Base-by-base conservation (phyloP, 2,888 invertebrate species). In the Lathronympha strigana region DNA sequence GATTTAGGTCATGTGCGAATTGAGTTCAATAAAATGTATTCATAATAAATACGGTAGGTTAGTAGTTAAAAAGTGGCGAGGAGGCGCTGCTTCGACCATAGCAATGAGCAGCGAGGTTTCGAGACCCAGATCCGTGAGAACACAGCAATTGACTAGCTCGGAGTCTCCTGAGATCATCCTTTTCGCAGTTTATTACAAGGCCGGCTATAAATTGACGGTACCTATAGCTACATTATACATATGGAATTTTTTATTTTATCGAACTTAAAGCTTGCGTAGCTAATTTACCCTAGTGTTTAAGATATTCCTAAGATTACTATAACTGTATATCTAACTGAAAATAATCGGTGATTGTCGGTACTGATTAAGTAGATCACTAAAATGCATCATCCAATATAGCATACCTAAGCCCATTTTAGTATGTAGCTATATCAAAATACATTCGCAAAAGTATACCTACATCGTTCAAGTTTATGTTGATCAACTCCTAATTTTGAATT, bases 111-210 rank as follows among this genome's bases (percentile, higher is more conserved):
- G 19, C 43, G 38, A 19, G 43, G 33, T 36, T 19, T 21, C 36
- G 50, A 57, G 19, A 53, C 51, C 45, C 40, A 61, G 38, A 61
- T 66, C 66, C 61, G 66, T 66, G 66, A 54, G 66, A 66, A 61
- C 58, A 19, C n/a, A 17, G 1, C 13, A 13, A n/a, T n/a, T 25
- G 9, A 40, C 40, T 40, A 28, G 13, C 23, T 38, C 28, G 28
- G 60, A 47, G 43, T 38, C 58, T 38, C 38, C 47, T 60, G 63
- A 47, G 53, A 60, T 60, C 66, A 60, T 61, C 60, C 64, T 47
- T 3, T 8, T 47, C 19, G 28, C 28, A 53, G 13, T 43, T 23
- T 40, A 38, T 53, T 51, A 11, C 64, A 60, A 60, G 45, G 64
- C 53, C 53, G 23, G 36, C 45, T 19, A 49, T 36, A 61, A 38